Conservation (phyloP, 2,797 vertebrate species). For the Acrocephalus scirpaceus region DNA sequence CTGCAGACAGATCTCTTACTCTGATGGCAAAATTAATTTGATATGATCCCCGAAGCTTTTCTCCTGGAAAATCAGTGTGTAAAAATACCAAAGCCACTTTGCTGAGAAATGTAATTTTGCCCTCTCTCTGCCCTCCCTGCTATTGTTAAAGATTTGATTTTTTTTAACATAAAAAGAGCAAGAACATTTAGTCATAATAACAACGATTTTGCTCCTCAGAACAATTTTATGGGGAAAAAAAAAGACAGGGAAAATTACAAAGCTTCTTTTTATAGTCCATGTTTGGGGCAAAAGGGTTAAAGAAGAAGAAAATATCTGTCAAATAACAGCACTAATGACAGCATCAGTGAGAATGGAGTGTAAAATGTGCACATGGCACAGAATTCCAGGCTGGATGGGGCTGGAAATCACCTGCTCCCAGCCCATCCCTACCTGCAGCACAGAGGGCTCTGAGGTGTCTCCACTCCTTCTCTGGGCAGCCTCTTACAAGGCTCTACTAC, state of each 20-base stretch:
- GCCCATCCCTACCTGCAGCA: not conserved
- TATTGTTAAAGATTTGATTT: not conserved
- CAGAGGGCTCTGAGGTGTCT: fast-evolving
- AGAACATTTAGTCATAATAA: not conserved
- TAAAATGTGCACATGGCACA: not conserved
- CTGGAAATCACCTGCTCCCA: not conserved
- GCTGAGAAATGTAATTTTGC: not conserved
- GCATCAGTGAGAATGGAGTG: not conserved
- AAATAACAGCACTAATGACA: not conserved
- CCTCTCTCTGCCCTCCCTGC: not conserved
- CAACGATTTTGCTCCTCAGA: not conserved
- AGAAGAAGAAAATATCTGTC: not conserved
- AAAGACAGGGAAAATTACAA: not conserved
- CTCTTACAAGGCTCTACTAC: not conserved
- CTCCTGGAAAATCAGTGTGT: constrained; percentile 15
- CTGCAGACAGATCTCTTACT: constrained; percentile 48
- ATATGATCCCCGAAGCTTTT: constrained; percentile 63
- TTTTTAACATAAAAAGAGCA: not conserved
- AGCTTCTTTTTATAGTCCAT: not conserved
- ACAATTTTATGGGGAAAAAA: not conserved
- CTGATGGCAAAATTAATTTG: constrained; percentile 64
- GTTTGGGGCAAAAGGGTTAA: not conserved
- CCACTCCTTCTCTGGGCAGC: not conserved
- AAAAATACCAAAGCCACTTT: constrained; percentile 42
- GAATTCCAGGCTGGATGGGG: not conserved